Conservation (phyloP, 2,113 vertebrate genomes). For the Athene noctua region DNA sequence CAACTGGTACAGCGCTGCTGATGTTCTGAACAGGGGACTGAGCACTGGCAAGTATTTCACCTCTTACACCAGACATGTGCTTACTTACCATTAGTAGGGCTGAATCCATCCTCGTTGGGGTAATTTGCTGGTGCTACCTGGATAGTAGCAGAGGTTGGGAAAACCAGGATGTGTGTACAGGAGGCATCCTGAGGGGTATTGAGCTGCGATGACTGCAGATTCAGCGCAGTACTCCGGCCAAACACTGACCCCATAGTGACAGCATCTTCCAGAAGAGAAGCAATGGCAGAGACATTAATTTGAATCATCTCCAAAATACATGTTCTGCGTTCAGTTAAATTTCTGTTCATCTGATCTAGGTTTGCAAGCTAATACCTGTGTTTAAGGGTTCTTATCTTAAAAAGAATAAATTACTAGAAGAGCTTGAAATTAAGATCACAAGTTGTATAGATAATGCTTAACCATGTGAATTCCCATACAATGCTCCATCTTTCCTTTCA, state of each 20-base stretch:
- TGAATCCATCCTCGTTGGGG: slow-evolving; percentile 89
- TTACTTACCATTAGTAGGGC: slow-evolving; percentile 84
- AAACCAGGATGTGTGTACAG: slow-evolving; percentile 97
- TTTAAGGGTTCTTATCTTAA: background rate
- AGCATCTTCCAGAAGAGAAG: slow-evolving; percentile 77
- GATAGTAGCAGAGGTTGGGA: slow-evolving; percentile 95
- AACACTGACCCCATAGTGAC: slow-evolving; percentile 99
- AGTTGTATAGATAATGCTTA: background rate
- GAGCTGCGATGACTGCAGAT: slow-evolving; percentile 95
- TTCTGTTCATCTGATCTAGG: background rate
- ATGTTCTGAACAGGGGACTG: fast-evolving
- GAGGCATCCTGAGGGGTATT: slow-evolving; percentile 97
- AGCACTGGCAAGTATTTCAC: background rate
- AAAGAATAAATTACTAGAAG: background rate
- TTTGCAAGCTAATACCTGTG: background rate
- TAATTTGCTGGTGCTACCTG: slow-evolving; percentile 94
- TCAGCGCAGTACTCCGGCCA: slow-evolving; percentile 92
- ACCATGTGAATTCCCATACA: background rate
- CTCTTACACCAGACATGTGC: background rate
- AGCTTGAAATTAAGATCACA: background rate
- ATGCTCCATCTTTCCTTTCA: background rate
- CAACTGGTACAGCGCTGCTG: background rate
- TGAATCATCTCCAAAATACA: background rate
- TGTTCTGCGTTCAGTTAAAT: background rate
- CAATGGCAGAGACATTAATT: background rate